A percentile compares a stretch with the other conserved stretches of the same genome.
Conservation (phyloP, 1,140 invertebrate genomes). For the Cepaea nemoralis region DNA sequence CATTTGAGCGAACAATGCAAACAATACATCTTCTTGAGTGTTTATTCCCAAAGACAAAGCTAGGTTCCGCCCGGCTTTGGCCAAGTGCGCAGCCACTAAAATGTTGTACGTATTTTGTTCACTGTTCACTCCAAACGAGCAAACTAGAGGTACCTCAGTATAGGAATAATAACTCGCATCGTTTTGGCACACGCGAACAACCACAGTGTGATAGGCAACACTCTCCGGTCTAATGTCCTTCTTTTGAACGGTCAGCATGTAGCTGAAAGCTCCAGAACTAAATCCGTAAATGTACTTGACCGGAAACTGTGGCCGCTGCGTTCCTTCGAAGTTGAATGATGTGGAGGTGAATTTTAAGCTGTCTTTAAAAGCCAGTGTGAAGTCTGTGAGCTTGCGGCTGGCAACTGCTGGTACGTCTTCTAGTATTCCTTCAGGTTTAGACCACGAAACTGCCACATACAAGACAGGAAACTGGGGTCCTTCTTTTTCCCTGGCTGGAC, state of each 20-base stretch:
- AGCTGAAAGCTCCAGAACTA: constrained; percentile 93
- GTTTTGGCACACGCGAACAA: constrained; percentile 95
- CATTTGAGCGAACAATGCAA: constrained; percentile 91
- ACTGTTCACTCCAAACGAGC: constrained; percentile 79
- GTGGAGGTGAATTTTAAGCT: constrained; percentile 32
- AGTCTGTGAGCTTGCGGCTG: constrained; percentile 91
- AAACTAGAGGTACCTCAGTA: constrained; percentile 96
- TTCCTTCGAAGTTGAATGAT: constrained; percentile 52
- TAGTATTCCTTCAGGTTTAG: constrained; percentile 86
- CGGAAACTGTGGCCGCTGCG: constrained; percentile 58
- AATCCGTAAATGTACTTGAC: constrained; percentile 97
- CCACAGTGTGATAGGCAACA: constrained; percentile 92
- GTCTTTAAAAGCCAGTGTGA: constrained; percentile 82
- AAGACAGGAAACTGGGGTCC: constrained; percentile 84
- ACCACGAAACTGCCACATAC: constrained; percentile 95
- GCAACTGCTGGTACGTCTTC: constrained; percentile 95
- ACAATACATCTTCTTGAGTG: constrained; percentile 90
- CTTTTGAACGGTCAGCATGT: constrained; percentile 95
- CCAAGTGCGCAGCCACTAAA: constrained; percentile 92
- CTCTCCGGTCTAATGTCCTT: constrained; percentile 79
- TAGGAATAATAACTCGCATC: constrained; percentile 98
- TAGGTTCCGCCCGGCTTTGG: constrained; percentile 90
- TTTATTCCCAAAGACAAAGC: constrained; percentile 90
- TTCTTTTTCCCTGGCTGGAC: constrained; percentile 84
- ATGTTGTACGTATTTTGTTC: constrained; percentile 81